Conservation (phyloP, 2,888 invertebrate species). For the Actias luna region DNA sequence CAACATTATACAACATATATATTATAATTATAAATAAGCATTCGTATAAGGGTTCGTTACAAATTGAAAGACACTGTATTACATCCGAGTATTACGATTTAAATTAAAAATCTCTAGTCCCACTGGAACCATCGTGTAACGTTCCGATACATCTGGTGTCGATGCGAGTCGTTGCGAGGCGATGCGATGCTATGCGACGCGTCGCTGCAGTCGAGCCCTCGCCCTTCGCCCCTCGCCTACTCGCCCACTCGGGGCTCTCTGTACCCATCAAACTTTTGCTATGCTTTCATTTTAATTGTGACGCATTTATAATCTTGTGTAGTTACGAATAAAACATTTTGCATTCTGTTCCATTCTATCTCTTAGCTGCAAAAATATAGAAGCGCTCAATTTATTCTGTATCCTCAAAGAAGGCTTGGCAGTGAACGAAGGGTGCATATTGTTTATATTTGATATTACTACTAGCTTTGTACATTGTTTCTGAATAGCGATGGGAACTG, state of each 20-base stretch:
- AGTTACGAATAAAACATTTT: conserved; percentile 74
- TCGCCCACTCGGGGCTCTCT: conserved; percentile 32
- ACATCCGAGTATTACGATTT: conserved; percentile 83
- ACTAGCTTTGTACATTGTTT: conserved; percentile 87
- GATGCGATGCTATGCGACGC: no score
- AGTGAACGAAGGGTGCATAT: conserved; percentile 82
- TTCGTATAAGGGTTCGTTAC: conserved; percentile 84
- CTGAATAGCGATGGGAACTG: conserved; percentile 87
- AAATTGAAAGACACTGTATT: conserved; percentile 83
- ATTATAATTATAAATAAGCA: conserved; percentile 80
- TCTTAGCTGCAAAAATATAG: conserved; percentile 74
- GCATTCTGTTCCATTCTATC: conserved; percentile 76
- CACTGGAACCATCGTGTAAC: conserved; percentile 82
- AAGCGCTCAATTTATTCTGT: conserved; percentile 80
- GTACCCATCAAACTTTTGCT: conserved; percentile 55
- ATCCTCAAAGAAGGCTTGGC: conserved; percentile 79
- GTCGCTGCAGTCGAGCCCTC: conserved; percentile 30
- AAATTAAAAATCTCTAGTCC: conserved; percentile 87
- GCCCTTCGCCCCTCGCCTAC: conserved; percentile 36
- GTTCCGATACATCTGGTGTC: conserved; percentile 45
- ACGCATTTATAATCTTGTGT: conserved; percentile 75
- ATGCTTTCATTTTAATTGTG: conserved; percentile 75
- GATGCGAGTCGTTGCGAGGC: no score
- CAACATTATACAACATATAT: conserved; percentile 73
- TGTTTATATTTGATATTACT: conserved; percentile 83